A percentile compares a stretch with the other conserved stretches of the same genome.
phyloP scores from a whole-genome alignment of 2,797 vertebrate genomes.

The Eulemur coronatus region DNA sequence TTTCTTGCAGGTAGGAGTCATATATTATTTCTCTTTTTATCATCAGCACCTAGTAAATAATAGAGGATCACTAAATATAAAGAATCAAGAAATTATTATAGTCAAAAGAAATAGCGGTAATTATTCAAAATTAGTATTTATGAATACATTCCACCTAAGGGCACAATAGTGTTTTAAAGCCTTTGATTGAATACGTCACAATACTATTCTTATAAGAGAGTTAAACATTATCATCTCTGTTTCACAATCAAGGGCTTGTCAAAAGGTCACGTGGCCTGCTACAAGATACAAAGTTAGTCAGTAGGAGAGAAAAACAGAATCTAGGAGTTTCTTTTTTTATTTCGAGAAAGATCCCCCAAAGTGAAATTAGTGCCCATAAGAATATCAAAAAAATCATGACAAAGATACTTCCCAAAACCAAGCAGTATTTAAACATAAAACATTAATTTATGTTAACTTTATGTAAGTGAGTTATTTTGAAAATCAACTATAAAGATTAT shows the following conservation, averaged over 20 bases:
- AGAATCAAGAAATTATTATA: conserved; percentile 2
- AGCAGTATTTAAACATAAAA: not conserved
- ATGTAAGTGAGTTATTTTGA: not conserved
- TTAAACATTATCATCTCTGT: conserved; percentile 54
- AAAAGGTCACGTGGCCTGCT: conserved; percentile 54
- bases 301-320: conserved; percentile 17
- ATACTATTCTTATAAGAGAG: conserved; percentile 34
- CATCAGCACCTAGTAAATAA: not conserved
- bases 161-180: conserved; percentile 3
- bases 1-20: not conserved
- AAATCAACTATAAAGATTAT: not conserved
- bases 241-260: conserved; percentile 51
- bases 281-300: conserved; percentile 15
- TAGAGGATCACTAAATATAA: not conserved
- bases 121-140: conserved; percentile 42
- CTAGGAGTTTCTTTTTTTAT: conserved; percentile 24
- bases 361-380: not conserved
- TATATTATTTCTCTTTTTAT: not conserved
- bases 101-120: conserved; percentile 35
- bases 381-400: not conserved
- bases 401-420: not conserved
- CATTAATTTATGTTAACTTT: not conserved
- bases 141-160: not conserved
- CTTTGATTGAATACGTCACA: conserved; percentile 25
- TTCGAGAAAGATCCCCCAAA: not conserved